These are phyloP conservation scores for Pollenia angustigena DNA, from an alignment of 2,888 invertebrate genomes.

Conservation along the genomic window DNA sequence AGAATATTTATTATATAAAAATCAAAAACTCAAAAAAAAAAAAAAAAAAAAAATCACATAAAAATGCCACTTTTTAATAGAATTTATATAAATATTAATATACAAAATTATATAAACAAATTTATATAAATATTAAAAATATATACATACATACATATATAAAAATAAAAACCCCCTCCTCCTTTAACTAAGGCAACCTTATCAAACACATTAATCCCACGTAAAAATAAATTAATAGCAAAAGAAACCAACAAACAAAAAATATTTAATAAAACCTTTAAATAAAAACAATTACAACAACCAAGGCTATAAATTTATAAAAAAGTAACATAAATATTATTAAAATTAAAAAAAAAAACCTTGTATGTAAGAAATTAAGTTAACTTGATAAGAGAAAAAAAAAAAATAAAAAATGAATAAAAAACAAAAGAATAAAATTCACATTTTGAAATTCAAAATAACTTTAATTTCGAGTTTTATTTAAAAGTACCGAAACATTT, in stretches of 20 bases:
- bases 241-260: conserved; percentile 6
- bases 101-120: conserved; percentile 23
- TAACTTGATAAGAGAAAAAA: conserved; percentile 67
- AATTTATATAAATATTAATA: conserved; percentile 56
- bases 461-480: conserved; percentile 31
- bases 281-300: conserved; percentile 65
- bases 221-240: conserved; percentile 56
- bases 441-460: conserved; percentile 76
- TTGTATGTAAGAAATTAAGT: conserved; percentile 69
- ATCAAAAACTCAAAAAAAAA: conserved; percentile 23
- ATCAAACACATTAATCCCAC: conserved; percentile 60
- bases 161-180: not conserved
- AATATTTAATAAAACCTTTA: conserved; percentile 35
- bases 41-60: conserved; percentile 24
- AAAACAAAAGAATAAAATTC: conserved; percentile 76
- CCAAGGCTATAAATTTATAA: conserved; percentile 58
- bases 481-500: not conserved
- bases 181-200: conserved; percentile 59
- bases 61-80: conserved; percentile 56
- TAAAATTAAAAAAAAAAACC: conserved; percentile 68
- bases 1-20: not conserved
- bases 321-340: conserved; percentile 65
- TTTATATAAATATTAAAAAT: conserved; percentile 53
- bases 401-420: conserved; percentile 60
- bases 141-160: conserved; percentile 42